Percentiles rank a stretch among this genome's conserved stretches.
phyloP scores from a whole-genome alignment of 2,113 vertebrate species.

The Isichthys henryi region DNA sequence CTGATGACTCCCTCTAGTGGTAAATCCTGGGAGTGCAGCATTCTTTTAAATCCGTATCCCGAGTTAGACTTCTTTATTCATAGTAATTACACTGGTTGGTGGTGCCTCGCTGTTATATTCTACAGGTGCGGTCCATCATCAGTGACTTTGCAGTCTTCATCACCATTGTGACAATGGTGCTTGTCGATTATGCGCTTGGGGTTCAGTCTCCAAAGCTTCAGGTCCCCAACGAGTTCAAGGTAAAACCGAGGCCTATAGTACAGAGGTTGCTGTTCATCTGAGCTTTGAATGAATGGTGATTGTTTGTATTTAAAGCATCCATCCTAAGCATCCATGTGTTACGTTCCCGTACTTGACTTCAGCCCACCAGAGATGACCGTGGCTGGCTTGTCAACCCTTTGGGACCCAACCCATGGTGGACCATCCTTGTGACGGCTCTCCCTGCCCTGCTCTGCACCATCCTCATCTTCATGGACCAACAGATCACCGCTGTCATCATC shows the following conservation, averaged over 20 bases:
- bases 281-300: not conserved
- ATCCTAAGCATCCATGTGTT: not conserved
- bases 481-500: slow-evolving; percentile 98
- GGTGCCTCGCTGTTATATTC: slow-evolving; percentile 29
- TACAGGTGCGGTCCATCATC: slow-evolving; percentile 85
- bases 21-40: not conserved
- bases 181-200: slow-evolving; percentile 84
- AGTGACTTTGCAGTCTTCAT: slow-evolving; percentile 98
- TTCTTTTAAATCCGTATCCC: not conserved
- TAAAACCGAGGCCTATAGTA: slow-evolving; percentile 40
- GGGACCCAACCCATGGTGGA: slow-evolving; percentile 98
- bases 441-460: slow-evolving; percentile 97
- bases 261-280: not conserved
- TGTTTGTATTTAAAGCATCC: not conserved
- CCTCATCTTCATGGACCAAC: slow-evolving; percentile 99
- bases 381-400: slow-evolving; percentile 91
- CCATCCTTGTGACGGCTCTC: slow-evolving; percentile 76
- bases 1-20: slow-evolving; percentile 13
- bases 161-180: slow-evolving; percentile 90
- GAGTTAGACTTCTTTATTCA: not conserved
- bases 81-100: not conserved
- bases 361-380: slow-evolving; percentile 97
- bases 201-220: slow-evolving; percentile 93
- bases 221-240: slow-evolving; percentile 95
- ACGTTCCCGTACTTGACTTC: slow-evolving; percentile 7